Conservation (phyloP, 2,113 vertebrate genomes). For the Bubo blakistoni region DNA sequence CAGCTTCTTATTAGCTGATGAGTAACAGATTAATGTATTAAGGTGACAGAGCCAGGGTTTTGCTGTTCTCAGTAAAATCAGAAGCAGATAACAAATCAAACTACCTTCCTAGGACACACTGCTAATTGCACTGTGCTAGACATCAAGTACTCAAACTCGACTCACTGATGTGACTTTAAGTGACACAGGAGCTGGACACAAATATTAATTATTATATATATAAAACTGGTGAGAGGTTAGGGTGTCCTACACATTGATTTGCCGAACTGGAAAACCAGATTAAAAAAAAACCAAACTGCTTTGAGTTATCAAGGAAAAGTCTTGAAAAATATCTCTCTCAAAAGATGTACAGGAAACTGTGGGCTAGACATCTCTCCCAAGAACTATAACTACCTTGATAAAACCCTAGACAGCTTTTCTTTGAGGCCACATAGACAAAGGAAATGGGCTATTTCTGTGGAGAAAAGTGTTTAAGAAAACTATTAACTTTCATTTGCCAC, state of each 20-base stretch:
- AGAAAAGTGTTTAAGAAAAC: neutral
- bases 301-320: neutral
- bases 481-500: neutral
- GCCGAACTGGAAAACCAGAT: neutral
- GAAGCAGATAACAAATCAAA: neutral
- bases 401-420: neutral
- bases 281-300: neutral
- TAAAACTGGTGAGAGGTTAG: neutral
- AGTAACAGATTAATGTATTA: neutral
- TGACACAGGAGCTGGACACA: neutral
- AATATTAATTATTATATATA: neutral
- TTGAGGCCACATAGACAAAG: neutral
- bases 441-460: neutral
- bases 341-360: neutral
- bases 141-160: neutral
- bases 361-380: neutral
- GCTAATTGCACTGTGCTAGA: neutral
- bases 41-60: neutral
- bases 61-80: neutral
- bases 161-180: neutral
- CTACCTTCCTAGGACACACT: neutral
- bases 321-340: neutral
- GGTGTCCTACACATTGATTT: neutral
- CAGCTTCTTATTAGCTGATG: neutral
- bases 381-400: neutral